Evolutionary conservation across 2,888 invertebrate genomes (phyloP).

Genomic region (Junonia oenone): DNA sequence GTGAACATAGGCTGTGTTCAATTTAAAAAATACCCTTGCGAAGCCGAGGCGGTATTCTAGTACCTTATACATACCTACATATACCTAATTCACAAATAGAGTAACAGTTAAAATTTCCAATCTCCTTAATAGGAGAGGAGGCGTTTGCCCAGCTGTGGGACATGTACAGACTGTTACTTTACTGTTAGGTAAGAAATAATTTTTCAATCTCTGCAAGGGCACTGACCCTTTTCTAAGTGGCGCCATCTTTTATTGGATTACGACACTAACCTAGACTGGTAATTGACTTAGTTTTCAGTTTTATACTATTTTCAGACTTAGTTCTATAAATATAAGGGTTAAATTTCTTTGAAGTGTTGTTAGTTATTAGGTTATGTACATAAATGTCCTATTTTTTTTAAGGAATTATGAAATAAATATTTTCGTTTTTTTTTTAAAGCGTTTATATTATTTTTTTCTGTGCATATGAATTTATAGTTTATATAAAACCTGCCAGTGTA

Average conservation of each 20-base stretch:
- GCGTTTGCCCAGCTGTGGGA: no score
- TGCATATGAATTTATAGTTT: no score
- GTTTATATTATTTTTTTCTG: no score
- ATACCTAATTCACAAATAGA: no score
- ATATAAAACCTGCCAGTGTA: no score
- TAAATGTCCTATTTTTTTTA: background rate
- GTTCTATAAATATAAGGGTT: background rate
- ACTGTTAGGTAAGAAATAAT: background rate
- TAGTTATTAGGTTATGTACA: background rate
- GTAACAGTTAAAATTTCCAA: no score
- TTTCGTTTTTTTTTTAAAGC: background rate
- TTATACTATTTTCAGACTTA: background rate
- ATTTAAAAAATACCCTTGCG: no score
- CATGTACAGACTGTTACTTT: no score
- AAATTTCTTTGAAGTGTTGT: background rate
- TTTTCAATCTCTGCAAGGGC: background rate
- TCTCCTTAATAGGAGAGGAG: no score
- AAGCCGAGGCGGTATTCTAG: no score
- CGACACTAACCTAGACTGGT: conserved; percentile 7
- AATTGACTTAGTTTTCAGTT: conserved; percentile 8
- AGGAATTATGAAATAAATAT: background rate
- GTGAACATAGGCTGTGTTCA: no score
- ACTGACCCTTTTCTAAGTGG: conserved; percentile 5
- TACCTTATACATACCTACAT: no score
- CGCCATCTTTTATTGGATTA: conserved; percentile 20